phyloP scores from a whole-genome alignment of 37 sponge, comb jelly and placozoan genomes.

The Chondrosia reniformis region DNA sequence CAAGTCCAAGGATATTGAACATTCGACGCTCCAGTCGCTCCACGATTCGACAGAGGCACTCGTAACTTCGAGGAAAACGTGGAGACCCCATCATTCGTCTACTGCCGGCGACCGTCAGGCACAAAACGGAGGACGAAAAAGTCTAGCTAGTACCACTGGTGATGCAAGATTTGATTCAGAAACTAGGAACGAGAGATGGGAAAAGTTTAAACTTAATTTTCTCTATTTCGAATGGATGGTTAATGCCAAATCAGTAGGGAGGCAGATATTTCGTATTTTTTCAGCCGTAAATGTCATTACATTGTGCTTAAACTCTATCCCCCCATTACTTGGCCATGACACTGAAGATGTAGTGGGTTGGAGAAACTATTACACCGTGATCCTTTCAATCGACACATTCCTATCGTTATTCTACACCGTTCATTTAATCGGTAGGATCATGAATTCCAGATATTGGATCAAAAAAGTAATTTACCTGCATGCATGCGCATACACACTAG shows the following conservation, averaged over 20 bases:
- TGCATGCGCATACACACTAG: too few relatives aligned
- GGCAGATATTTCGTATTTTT: slow-evolving; percentile 34
- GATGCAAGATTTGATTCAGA: background rate
- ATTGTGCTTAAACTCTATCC: slow-evolving; percentile 27
- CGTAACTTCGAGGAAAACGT: too few relatives aligned
- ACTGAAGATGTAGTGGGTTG: background rate
- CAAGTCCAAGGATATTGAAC: too few relatives aligned
- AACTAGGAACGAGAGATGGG: background rate
- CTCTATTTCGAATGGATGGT: slow-evolving; percentile 23
- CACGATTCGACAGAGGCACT: too few relatives aligned
- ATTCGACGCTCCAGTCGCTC: too few relatives aligned
- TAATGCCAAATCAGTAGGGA: background rate
- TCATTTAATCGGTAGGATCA: background rate
- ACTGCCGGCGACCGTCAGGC: background rate
- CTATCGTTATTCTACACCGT: slow-evolving; percentile 36
- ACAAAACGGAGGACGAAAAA: background rate
- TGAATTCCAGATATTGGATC: slow-evolving; percentile 1
- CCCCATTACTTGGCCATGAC: background rate
- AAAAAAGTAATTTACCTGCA: slow-evolving; percentile 7
- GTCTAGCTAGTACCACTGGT: background rate
- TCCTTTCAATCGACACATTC: slow-evolving; percentile 34
- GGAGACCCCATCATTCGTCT: too few relatives aligned
- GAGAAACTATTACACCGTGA: slow-evolving; percentile 16
- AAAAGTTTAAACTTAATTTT: slow-evolving; percentile 1
- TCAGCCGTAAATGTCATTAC: slow-evolving; percentile 38